A percentile compares a stretch with the other conserved stretches of the same genome.
Evolutionary conservation across 2,113 vertebrate genomes (phyloP).

Genomic region (Apteryx mantelli): DNA sequence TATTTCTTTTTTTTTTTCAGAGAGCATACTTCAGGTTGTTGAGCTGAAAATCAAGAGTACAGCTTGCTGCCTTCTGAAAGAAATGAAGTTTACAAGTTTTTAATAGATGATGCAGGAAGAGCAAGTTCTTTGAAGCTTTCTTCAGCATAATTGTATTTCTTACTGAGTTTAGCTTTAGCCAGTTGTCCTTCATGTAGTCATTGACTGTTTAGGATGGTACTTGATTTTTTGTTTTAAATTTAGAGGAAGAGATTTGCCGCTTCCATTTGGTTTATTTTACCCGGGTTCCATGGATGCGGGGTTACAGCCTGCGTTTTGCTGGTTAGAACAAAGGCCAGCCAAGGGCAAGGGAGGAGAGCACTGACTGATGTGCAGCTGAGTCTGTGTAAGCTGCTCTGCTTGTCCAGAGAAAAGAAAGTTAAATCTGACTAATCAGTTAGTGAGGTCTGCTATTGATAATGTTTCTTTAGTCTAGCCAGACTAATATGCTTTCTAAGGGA

Average conservation of each 20-base stretch:
- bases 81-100: not conserved
- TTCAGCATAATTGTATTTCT: not conserved
- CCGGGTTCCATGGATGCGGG: not conserved
- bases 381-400: not conserved
- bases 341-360: not conserved
- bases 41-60: not conserved
- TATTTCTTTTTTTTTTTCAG: not conserved
- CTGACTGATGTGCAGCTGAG: not conserved
- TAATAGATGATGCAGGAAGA: not conserved
- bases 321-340: not conserved
- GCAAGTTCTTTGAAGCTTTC: not conserved
- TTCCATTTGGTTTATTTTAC: not conserved
- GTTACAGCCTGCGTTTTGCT: not conserved
- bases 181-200: not conserved
- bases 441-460: not conserved
- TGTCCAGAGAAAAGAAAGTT: not conserved
- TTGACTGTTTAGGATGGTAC: not conserved
- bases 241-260: not conserved
- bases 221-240: not conserved
- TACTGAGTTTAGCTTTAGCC: not conserved
- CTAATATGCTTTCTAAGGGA: not conserved
- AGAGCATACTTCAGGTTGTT: not conserved
- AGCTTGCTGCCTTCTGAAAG: not conserved
- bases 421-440: not conserved
- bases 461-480: not conserved